Conservation (phyloP, 1,140 invertebrate genomes). For the Augochlora pura region DNA sequence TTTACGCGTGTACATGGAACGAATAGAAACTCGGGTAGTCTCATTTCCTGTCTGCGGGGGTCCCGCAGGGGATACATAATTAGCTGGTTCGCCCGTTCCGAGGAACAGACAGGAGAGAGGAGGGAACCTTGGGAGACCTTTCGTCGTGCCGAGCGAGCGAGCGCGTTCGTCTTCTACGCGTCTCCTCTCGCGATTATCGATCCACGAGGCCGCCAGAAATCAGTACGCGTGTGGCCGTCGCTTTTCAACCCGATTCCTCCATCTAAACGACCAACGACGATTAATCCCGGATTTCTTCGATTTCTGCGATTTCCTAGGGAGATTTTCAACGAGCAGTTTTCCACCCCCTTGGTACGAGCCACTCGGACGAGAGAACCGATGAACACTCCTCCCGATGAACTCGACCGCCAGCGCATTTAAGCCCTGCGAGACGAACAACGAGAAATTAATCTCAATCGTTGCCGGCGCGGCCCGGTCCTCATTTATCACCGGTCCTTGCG, state of each 20-base stretch:
- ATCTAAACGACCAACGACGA: too few species aligned
- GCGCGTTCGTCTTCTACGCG: constrained; percentile 30
- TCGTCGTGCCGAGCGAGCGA: constrained; percentile 13
- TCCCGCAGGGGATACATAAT: constrained; percentile 79
- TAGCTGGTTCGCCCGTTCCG: constrained; percentile 73
- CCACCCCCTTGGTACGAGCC: not conserved
- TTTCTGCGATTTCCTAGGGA: too few species aligned
- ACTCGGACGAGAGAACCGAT: too few species aligned
- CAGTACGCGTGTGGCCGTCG: not conserved
- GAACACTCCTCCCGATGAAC: constrained; percentile 7
- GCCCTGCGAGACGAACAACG: constrained; percentile 49
- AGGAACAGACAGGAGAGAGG: not conserved
- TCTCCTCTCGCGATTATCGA: constrained; percentile 35
- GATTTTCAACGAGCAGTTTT: not conserved
- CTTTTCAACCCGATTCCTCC: too few species aligned
- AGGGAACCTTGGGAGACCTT: constrained; percentile 14
- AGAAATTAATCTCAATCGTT: constrained; percentile 74
- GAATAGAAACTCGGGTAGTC: constrained; percentile 74
- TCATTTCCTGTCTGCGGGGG: constrained; percentile 80
- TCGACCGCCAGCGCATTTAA: constrained; percentile 46
- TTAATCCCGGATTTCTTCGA: too few species aligned
- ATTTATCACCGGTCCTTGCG: constrained; percentile 74
- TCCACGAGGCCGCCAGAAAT: constrained; percentile 10
- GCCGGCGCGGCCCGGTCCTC: constrained; percentile 50
- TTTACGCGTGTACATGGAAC: constrained; percentile 39